Evolutionary conservation across 2,113 vertebrate species (phyloP), one percentile per base, ranked within the genome.

Genomic region (Capricornis sumatraensis): DNA sequence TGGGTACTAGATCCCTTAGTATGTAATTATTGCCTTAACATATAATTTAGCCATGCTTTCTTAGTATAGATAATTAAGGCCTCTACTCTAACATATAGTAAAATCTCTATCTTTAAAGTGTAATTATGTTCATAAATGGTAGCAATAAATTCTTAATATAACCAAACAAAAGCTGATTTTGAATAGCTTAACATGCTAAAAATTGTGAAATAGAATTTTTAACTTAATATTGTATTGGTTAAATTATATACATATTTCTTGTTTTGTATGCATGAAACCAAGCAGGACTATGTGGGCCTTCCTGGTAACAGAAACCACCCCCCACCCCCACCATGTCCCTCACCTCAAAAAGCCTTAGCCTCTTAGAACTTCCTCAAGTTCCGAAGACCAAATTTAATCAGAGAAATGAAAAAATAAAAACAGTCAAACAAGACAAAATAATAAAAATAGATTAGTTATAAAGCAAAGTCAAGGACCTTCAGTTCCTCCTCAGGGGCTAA

Each of bases 101-200:
- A 96, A 89, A 87, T 94, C 64, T 64, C 40, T 94, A 45, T 93
- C 82, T 89, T 60, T 67, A 78, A 95, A 87, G 85, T 74, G 0
- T 95, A 98, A 98, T 98, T 98, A 97, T 81, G 85, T 91, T 97
- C 83, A 78, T 96, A 97, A 98, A 95, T 96, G 76, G 96, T 94
- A 96, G 88, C 84, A 88, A 96, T 94, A 95, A 93, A 89, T 96
- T 96, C 95, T 97, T 97, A 94, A 78, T 50, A 84, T 87, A 91
- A 89, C 82, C 64, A 92, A 88, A 83, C 30, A 96, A 96, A 97
- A 97, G 47, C 45, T 95, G 96, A 86, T 93, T 97, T 98, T 95
- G 87, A 96, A 79, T 92, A 96, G 45, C 12, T 87, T 97, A 96
- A 83, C 95, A 81, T 55, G 45, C 67, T 94, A 60, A 79, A 93